These are phyloP conservation scores for Melinaea menophilus DNA, from an alignment of 2,888 invertebrate genomes.

Conservation along the genomic window DNA sequence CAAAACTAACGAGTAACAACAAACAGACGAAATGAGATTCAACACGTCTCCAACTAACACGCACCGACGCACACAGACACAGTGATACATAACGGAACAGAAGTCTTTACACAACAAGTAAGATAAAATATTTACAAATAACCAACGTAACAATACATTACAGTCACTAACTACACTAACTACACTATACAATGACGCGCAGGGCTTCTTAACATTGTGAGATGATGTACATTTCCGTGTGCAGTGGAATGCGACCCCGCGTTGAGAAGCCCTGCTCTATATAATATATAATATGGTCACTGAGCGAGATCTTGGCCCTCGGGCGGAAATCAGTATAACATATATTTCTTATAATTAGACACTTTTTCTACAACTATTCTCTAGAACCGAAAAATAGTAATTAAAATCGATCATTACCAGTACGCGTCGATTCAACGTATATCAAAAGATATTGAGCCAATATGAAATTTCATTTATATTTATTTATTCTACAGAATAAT, in stretches of 20 bases:
- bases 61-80: conserved; percentile 30
- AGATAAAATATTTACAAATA: conserved; percentile 58
- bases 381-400: no score
- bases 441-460: no score
- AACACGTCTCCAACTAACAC: conserved; percentile 25
- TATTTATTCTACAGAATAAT: no score
- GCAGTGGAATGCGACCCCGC: not conserved
- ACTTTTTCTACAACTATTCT: no score
- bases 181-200: conserved; percentile 4
- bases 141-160: conserved; percentile 56
- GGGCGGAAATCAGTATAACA: not conserved
- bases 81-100: conserved; percentile 51
- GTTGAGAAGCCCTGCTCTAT: conserved; percentile 1
- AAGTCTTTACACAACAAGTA: conserved; percentile 67
- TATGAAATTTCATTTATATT: no score
- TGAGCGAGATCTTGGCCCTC: not conserved
- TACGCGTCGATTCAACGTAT: no score
- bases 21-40: conserved; percentile 38
- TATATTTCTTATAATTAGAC: no score
- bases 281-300: not conserved
- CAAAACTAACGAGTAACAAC: conserved; percentile 55
- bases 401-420: no score
- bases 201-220: not conserved
- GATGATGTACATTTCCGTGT: not conserved
- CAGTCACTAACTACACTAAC: conserved; percentile 36